phyloP scores from a whole-genome alignment of 92 coral and sea anemone species.

The Umimayanthus chanpuru region DNA sequence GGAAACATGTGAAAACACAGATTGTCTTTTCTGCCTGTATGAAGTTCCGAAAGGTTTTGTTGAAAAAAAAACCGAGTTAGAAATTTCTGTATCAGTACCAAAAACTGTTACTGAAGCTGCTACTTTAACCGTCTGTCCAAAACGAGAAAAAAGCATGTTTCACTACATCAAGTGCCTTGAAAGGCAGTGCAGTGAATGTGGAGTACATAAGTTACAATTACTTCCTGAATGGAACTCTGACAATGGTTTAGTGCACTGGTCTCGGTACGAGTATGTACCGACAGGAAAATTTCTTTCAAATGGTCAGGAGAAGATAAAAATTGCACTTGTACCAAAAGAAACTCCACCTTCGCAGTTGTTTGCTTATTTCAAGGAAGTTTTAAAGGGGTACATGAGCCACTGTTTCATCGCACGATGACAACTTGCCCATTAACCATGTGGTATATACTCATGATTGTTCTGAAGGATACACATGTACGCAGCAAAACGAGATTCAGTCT shows the following conservation, averaged over 20 bases:
- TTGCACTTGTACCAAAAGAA: constrained; percentile 34
- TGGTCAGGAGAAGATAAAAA: constrained; percentile 29
- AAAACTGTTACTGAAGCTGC: no score
- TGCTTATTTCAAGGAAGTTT: not conserved
- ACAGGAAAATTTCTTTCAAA: constrained; percentile 32
- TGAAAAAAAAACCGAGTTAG: no score
- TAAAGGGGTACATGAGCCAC: not conserved
- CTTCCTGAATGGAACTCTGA: constrained; percentile 6
- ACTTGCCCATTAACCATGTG: not conserved
- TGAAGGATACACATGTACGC: no score
- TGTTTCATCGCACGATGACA: constrained; percentile 4
- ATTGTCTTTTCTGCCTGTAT: no score
- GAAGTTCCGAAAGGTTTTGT: no score
- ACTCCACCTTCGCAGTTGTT: constrained; percentile 19
- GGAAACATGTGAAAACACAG: no score
- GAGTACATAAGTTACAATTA: constrained; percentile 12
- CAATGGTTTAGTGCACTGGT: constrained; percentile 5
- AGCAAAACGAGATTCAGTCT: constrained; percentile 49
- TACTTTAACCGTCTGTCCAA: constrained; percentile 42
- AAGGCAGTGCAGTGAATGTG: constrained; percentile 34
- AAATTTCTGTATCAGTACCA: no score
- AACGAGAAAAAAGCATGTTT: constrained; percentile 35
- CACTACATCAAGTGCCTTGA: constrained; percentile 11
- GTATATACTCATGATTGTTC: no score
- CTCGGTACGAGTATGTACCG: constrained; percentile 33